Conservation (phyloP, 2,888 invertebrate species). For the Melanchra persicariae region DNA sequence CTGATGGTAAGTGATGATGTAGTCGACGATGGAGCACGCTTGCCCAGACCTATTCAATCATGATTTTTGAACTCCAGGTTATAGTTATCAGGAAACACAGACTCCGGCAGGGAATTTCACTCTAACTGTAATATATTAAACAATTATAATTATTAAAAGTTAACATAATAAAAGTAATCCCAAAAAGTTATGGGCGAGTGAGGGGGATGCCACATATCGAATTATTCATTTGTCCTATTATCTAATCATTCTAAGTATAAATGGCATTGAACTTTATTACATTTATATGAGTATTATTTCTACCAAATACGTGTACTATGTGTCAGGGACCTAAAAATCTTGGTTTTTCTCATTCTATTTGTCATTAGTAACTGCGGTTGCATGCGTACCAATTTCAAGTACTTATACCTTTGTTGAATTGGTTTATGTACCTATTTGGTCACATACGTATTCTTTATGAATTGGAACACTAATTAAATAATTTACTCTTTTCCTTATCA, state of each 20-base stretch:
- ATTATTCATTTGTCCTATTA: slow-evolving; percentile 6
- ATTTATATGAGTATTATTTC: not conserved
- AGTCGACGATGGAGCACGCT: too few species aligned
- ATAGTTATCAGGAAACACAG: too few species aligned
- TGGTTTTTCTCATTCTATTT: slow-evolving; percentile 36
- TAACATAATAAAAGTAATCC: not conserved
- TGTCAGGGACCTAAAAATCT: slow-evolving; percentile 32
- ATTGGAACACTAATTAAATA: slow-evolving; percentile 16
- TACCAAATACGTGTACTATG: not conserved
- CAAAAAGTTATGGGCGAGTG: not conserved
- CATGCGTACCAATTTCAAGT: slow-evolving; percentile 12
- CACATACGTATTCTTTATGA: slow-evolving; percentile 10
- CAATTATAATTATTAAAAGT: too few species aligned
- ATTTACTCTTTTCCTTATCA: slow-evolving; percentile 54
- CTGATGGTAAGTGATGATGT: too few species aligned
- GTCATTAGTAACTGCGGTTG: slow-evolving; percentile 45
- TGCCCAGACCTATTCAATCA: too few species aligned
- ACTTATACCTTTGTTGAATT: slow-evolving; percentile 5
- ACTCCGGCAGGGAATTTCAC: not conserved
- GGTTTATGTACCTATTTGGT: slow-evolving; percentile 10
- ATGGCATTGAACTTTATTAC: slow-evolving; percentile 4
- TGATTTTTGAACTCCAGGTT: too few species aligned
- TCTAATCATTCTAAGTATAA: slow-evolving; percentile 10
- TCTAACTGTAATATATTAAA: not conserved
- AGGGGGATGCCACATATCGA: not conserved